Evolutionary conservation across 1,140 invertebrate genomes (phyloP).

Genomic region (Ectropis grisescens): DNA sequence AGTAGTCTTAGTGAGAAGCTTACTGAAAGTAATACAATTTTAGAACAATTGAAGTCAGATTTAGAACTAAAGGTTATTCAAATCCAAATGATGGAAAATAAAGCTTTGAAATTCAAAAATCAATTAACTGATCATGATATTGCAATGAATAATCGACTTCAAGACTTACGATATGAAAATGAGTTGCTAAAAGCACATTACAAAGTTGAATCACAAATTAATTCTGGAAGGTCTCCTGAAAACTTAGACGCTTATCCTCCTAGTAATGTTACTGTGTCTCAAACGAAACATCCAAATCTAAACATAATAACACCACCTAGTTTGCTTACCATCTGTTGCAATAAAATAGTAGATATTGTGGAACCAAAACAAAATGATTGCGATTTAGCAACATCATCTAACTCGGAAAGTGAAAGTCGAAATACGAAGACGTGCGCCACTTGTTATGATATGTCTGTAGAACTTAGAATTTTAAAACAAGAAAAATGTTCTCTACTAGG

Average conservation of each 20-base stretch:
- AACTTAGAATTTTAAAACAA: slow-evolving; percentile 18
- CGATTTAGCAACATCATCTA: slow-evolving; percentile 9
- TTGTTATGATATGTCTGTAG: slow-evolving; percentile 23
- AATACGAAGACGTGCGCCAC: slow-evolving; percentile 8
- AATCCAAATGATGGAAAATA: slow-evolving; percentile 29
- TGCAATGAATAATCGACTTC: slow-evolving; percentile 27
- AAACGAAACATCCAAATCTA: too few relatives aligned
- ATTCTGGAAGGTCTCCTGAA: too few relatives aligned
- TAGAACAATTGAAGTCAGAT: slow-evolving; percentile 26
- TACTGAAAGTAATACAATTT: slow-evolving; percentile 16
- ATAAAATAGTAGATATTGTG: slow-evolving; percentile 35
- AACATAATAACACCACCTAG: slow-evolving; percentile 25
- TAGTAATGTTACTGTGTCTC: too few relatives aligned
- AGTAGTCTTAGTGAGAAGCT: slow-evolving; percentile 15
- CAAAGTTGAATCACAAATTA: too few relatives aligned
- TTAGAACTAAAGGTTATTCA: slow-evolving; percentile 25
- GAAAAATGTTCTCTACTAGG: slow-evolving; percentile 26
- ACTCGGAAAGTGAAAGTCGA: slow-evolving; percentile 10
- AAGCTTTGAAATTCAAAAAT: slow-evolving; percentile 30
- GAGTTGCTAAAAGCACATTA: slow-evolving; percentile 15
- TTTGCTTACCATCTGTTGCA: slow-evolving; percentile 46
- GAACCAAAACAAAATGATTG: slow-evolving; percentile 19
- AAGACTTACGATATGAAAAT: slow-evolving; percentile 29
- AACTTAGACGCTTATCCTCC: too few relatives aligned
- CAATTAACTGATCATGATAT: slow-evolving; percentile 24